These are phyloP conservation scores for Pseudomyrmex dendroicus DNA, from an alignment of 1,140 invertebrate genomes.

Conservation along the genomic window DNA sequence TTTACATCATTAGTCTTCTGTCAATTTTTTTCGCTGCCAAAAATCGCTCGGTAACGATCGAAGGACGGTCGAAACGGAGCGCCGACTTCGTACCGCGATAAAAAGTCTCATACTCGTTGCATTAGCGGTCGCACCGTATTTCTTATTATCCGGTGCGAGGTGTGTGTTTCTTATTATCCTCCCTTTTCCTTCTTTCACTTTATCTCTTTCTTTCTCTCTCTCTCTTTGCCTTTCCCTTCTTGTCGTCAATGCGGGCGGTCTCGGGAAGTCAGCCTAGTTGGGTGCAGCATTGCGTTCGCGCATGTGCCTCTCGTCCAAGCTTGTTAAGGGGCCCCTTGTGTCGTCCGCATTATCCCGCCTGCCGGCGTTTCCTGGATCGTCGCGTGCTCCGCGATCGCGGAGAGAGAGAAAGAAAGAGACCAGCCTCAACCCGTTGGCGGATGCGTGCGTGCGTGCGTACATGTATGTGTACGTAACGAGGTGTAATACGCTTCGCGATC, in stretches of 20 bases:
- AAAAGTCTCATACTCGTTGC: conserved; percentile 55
- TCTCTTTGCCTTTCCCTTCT: conserved; percentile 34
- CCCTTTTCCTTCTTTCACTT: conserved; percentile 31
- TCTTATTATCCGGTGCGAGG: conserved; percentile 46
- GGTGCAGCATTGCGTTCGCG: conserved; percentile 69
- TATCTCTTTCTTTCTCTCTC: background rate
- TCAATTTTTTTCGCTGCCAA: background rate
- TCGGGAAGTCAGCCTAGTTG: conserved; percentile 69
- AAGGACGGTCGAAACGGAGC: conserved; percentile 2
- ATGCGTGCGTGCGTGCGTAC: background rate
- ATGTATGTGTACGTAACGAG: conserved; percentile 31
- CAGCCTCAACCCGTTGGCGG: conserved; percentile 28
- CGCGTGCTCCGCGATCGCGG: conserved; percentile 66
- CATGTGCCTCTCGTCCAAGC: conserved; percentile 66
- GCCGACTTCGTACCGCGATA: conserved; percentile 34
- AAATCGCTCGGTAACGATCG: background rate
- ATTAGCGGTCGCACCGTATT: conserved; percentile 62
- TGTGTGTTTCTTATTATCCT: conserved; percentile 45
- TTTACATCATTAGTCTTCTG: no score
- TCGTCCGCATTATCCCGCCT: conserved; percentile 69
- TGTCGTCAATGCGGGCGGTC: conserved; percentile 73
- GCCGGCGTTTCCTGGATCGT: conserved; percentile 71
- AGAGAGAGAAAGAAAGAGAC: background rate
- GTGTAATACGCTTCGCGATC: conserved; percentile 56
- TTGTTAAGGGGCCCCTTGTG: conserved; percentile 71